Evolutionary conservation across 2,113 vertebrate species (phyloP), one percentile per base, ranked within the genome.

Genomic region (Phaethornis superciliosus): DNA sequence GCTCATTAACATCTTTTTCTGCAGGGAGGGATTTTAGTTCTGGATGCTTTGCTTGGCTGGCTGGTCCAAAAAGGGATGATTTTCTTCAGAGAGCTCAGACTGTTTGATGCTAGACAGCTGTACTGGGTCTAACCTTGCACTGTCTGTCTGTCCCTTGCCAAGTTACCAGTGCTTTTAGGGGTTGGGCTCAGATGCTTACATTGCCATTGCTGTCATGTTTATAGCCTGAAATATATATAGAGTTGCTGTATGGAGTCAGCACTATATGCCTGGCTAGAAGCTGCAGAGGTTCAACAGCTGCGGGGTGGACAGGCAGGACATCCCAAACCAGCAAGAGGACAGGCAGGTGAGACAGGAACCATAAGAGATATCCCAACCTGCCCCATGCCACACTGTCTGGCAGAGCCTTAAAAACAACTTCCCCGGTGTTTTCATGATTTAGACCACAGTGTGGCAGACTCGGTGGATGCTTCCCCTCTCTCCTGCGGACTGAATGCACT

Each of bases 241-340:
- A 12, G 58, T 42, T 64, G 59, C 52, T 51, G 27, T 46, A 51
- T 30, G 54, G 68, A 83, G 63, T 21, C 33, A 49, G 47, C 1
- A 4, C 83, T 0, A 0, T n/a, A 2, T 6, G 55, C 40, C 1
- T 6, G 44, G 42, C 62, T 76, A 2, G 26, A 52, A 84, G 44
- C 54, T 86, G 52, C 81, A 67, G 58, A 58, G 56, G 40, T 28
- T 54, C 71, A 20, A 24, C 84, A 82, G 84, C 63, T 74, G 64
- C 60, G 65, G 40, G 11, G 20, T 56, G 55, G 65, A 22, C 26
- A 60, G 49, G 28, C 54, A 84, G 60, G 65, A 42, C n/a, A 44
- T 44, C 47, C 85, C 62, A 68, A 51, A 79, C 4, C 37, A 71
- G 24, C 69, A 58, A 58, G 55, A 58, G 37, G 40, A 60, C 60